phyloP scores from a whole-genome alignment of 1,140 invertebrate species.

The Bombus impatiens region DNA sequence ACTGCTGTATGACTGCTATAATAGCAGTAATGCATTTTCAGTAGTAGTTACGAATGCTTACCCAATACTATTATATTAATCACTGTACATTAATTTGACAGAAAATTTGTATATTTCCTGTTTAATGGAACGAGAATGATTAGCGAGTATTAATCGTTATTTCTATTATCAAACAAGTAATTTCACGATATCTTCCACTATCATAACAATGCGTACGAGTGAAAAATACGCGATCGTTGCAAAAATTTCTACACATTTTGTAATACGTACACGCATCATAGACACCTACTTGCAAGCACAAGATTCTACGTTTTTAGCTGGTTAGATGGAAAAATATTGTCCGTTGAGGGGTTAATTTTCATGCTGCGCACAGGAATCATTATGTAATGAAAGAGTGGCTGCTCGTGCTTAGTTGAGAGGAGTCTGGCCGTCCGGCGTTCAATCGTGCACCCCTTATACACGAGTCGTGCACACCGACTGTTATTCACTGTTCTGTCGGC shows the following conservation, averaged over 20 bases:
- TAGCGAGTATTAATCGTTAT: background rate
- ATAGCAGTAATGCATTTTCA: background rate
- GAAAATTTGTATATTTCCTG: background rate
- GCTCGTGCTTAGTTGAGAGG: conserved; percentile 21
- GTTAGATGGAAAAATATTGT: conserved; percentile 9
- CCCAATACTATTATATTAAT: background rate
- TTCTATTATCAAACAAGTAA: background rate
- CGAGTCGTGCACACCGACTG: conserved; percentile 19
- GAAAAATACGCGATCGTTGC: background rate
- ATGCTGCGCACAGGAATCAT: conserved; percentile 35
- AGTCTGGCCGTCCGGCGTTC: conserved; percentile 31
- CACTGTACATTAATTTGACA: background rate
- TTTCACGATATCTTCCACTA: background rate
- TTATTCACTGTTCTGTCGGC: conserved; percentile 47
- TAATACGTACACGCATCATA: background rate
- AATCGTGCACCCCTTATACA: conserved; percentile 52
- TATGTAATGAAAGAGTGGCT: conserved; percentile 47
- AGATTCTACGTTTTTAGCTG: too few species aligned
- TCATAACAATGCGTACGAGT: too few species aligned
- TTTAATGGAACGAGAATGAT: background rate
- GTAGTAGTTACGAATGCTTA: background rate
- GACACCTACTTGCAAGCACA: too few species aligned
- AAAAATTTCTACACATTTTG: background rate
- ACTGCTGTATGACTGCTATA: background rate
- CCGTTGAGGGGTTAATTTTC: background rate